These are phyloP conservation scores for Entomyzon cyanotis DNA, from an alignment of 2,113 vertebrate species.

Conservation along the genomic window DNA sequence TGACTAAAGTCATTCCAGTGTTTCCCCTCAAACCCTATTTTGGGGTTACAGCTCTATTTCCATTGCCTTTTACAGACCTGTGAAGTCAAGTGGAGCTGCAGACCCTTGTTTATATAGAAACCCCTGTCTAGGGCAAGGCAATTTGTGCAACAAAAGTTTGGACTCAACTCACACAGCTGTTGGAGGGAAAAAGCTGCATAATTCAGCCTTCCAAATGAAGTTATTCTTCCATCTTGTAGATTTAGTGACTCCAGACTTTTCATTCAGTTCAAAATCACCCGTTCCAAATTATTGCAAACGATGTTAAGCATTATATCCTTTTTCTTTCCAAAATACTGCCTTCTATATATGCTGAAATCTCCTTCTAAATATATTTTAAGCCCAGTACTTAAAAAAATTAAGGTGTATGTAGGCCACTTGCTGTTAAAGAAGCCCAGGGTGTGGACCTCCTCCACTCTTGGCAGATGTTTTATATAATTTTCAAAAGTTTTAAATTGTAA, in stretches of 20 bases:
- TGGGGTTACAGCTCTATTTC: background rate
- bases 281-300: background rate
- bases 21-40: background rate
- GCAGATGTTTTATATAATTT: background rate
- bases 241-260: background rate
- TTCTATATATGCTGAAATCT: background rate
- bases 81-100: background rate
- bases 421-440: background rate
- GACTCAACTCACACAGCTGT: background rate
- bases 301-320: background rate
- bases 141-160: background rate
- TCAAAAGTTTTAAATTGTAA: background rate
- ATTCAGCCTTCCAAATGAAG: background rate
- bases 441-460: background rate
- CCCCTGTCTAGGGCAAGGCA: background rate
- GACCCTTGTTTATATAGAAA: background rate
- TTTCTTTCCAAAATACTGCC: background rate
- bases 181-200: background rate
- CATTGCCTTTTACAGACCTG: background rate
- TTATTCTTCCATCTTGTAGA: background rate
- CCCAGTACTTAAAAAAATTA: background rate
- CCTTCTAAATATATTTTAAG: background rate
- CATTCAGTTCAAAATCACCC: background rate
- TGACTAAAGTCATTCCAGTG: background rate
- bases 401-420: background rate